Conservation (phyloP, 2,797 vertebrate genomes). For the Halcyon leucocephala region DNA sequence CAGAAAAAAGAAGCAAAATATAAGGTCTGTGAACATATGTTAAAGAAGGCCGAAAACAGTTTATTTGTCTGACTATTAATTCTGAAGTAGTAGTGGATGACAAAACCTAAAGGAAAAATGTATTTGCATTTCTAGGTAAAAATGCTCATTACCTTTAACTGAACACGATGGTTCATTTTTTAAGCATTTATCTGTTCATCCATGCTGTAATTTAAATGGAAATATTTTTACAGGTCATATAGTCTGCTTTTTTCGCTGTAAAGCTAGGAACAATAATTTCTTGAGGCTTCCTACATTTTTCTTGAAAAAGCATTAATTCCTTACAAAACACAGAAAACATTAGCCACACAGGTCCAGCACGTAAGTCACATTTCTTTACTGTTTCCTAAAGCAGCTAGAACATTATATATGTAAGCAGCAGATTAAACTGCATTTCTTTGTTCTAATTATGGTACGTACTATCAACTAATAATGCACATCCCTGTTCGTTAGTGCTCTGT, state of each 20-base stretch:
- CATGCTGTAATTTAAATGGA: slow-evolving; percentile 23
- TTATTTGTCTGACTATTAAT: neutral
- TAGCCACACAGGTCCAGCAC: neutral
- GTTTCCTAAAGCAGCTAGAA: neutral
- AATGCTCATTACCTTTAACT: slow-evolving; percentile 4
- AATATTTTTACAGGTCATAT: slow-evolving; percentile 52
- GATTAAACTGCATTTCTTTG: neutral
- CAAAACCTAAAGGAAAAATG: neutral
- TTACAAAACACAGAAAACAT: neutral
- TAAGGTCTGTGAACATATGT: neutral
- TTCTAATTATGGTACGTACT: slow-evolving; percentile 16
- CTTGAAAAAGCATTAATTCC: neutral
- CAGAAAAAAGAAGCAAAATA: neutral
- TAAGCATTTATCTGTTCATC: slow-evolving; percentile 22
- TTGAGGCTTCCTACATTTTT: neutral
- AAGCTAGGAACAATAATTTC: neutral
- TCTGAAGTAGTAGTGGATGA: neutral
- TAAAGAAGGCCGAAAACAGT: neutral
- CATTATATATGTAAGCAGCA: neutral
- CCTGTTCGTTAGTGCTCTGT: slow-evolving; percentile 35
- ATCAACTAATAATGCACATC: slow-evolving; percentile 34
- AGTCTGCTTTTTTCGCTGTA: neutral
- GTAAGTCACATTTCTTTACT: neutral
- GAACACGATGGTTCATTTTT: neutral
- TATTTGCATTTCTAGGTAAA: slow-evolving; percentile 21